A percentile compares a stretch with the other conserved stretches of the same genome.
Conservation (phyloP, 2,888 invertebrate species). For the Callyntrura guangdongensis region DNA sequence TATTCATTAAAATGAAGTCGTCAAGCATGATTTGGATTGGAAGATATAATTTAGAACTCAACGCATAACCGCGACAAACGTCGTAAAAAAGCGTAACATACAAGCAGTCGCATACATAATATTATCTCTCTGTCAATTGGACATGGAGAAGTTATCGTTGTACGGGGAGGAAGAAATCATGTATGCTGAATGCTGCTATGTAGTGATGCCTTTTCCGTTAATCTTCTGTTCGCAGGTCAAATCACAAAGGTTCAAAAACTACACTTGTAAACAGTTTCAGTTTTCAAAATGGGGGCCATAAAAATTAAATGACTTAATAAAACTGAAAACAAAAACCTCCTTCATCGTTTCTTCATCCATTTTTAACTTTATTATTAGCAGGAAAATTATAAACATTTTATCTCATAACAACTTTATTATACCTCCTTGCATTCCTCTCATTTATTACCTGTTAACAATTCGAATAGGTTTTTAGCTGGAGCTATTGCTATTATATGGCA, state of each 20-base stretch:
- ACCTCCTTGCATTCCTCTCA: background rate
- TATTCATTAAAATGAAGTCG: slow-evolving; percentile 13
- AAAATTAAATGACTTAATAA: slow-evolving; percentile 74
- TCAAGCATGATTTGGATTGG: background rate
- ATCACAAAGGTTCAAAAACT: slow-evolving; percentile 17
- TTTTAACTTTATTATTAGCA: slow-evolving; percentile 40
- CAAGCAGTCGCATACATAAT: too few species aligned
- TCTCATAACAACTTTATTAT: slow-evolving; percentile 2
- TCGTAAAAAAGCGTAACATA: background rate
- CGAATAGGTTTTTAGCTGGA: background rate
- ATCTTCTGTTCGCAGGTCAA: slow-evolving; percentile 31
- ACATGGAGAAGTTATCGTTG: too few species aligned
- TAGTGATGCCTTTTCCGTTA: slow-evolving; percentile 35
- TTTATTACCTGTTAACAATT: background rate
- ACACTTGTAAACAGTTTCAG: slow-evolving; percentile 41
- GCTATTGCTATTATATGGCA: too few species aligned
- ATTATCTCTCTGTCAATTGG: too few species aligned
- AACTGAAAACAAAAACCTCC: slow-evolving; percentile 34
- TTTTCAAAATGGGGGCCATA: slow-evolving; percentile 44
- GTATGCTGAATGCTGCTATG: slow-evolving; percentile 3
- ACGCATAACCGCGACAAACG: background rate
- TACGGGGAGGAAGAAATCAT: too few species aligned
- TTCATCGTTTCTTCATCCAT: slow-evolving; percentile 26
- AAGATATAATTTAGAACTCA: background rate
- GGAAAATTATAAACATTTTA: slow-evolving; percentile 51